phyloP scores from a whole-genome alignment of 2,888 invertebrate genomes.

The Lissonota sp. region DNA sequence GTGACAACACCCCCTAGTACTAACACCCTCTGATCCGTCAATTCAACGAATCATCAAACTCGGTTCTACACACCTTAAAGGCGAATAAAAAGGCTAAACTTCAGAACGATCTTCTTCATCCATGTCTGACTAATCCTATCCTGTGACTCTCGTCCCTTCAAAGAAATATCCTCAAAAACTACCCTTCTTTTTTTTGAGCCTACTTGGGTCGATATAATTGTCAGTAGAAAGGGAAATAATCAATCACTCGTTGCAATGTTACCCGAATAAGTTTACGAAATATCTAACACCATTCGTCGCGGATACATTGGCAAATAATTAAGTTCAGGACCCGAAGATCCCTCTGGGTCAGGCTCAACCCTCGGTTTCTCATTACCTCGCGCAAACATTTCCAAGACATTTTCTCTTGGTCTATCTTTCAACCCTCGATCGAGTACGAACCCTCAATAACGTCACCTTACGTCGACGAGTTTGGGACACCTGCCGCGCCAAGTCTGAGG shows the following conservation, averaged over 20 bases:
- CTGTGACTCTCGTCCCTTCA: background rate
- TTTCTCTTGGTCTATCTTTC: conserved; percentile 33
- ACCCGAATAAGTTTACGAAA: background rate
- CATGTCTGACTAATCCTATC: background rate
- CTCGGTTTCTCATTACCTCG: conserved; percentile 17
- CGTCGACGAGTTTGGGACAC: conserved; percentile 58
- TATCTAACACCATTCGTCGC: background rate
- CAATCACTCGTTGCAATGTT: background rate
- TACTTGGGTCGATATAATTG: background rate
- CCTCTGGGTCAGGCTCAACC: conserved; percentile 36
- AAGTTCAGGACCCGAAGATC: conserved; percentile 75
- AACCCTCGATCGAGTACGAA: conserved; percentile 45
- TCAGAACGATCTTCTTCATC: conserved; percentile 10
- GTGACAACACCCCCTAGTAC: conserved; percentile 26
- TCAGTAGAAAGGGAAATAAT: background rate
- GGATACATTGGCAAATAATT: conserved; percentile 77
- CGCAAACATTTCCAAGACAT: conserved; percentile 50
- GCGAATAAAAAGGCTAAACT: background rate
- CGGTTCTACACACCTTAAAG: conserved; percentile 24
- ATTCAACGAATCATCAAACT: conserved; percentile 36
- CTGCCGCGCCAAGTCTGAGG: conserved; percentile 72
- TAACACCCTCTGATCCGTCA: conserved; percentile 23
- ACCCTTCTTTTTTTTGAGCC: background rate
- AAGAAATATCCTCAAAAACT: background rate
- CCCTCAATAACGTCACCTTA: conserved; percentile 55